Percentiles rank a stretch among this genome's conserved stretches.
phyloP scores from a whole-genome alignment of 2,797 vertebrate genomes.

The Mallotus villosus region DNA sequence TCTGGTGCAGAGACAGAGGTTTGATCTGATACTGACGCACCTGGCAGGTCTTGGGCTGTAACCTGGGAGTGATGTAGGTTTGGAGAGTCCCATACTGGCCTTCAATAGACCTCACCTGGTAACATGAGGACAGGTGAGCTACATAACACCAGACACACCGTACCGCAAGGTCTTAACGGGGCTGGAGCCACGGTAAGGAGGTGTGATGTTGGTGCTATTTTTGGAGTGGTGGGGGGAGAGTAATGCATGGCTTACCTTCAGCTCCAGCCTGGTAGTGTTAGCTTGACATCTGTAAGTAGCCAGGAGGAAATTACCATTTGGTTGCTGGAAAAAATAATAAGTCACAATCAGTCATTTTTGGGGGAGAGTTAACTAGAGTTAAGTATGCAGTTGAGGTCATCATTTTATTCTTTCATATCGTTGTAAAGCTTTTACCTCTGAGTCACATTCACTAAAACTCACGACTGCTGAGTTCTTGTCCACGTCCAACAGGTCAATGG shows the following conservation, averaged over 20 bases:
- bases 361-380: background rate
- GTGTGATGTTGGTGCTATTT: background rate
- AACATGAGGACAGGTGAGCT: background rate
- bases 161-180: background rate
- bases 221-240: background rate
- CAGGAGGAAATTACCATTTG: conserved; percentile 93
- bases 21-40: conserved; percentile 94
- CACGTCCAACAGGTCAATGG: conserved; percentile 93
- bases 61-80: conserved; percentile 92
- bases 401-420: too few relatives aligned
- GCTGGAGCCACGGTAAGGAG: background rate
- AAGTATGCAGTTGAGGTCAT: background rate
- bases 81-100: conserved; percentile 95
- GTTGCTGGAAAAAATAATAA: conserved; percentile 64
- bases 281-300: conserved; percentile 98
- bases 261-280: conserved; percentile 93
- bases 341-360: conserved; percentile 11
- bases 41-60: conserved; percentile 98
- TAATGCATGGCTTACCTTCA: conserved; percentile 81
- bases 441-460: conserved; percentile 96
- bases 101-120: conserved; percentile 95
- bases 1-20: conserved; percentile 95
- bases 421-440: conserved; percentile 77
- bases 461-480: conserved; percentile 99
- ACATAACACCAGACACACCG: too few relatives aligned